A percentile compares a stretch with the other conserved stretches of the same genome.
phyloP scores from a whole-genome alignment of 2,113 vertebrate species.

The Cheirogaleus medius region DNA sequence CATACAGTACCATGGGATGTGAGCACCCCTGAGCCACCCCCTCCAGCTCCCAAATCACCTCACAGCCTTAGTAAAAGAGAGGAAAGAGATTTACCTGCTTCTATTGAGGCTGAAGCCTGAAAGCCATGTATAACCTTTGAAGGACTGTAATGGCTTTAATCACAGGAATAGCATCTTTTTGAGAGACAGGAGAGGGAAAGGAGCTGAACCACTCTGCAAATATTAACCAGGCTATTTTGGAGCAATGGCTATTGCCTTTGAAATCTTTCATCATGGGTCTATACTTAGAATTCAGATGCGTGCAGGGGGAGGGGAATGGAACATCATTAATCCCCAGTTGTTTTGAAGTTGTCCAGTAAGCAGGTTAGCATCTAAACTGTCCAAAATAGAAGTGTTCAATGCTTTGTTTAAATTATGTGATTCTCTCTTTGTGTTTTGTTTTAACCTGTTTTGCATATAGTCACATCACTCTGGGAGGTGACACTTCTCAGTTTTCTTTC shows the following conservation, averaged over 20 bases:
- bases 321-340: slow-evolving; percentile 59
- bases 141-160: slow-evolving; percentile 76
- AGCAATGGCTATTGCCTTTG: slow-evolving; percentile 78
- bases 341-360: slow-evolving; percentile 72
- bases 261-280: slow-evolving; percentile 72
- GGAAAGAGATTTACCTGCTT: slow-evolving; percentile 77
- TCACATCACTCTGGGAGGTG: background rate
- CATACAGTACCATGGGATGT: background rate
- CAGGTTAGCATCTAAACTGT: slow-evolving; percentile 35
- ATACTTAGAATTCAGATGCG: slow-evolving; percentile 74
- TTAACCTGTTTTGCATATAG: background rate
- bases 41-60: slow-evolving; percentile 29
- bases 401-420: background rate
- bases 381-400: background rate
- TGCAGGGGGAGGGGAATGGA: slow-evolving; percentile 10
- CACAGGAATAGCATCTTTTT: slow-evolving; percentile 80
- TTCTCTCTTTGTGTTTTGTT: background rate
- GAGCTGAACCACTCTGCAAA: slow-evolving; percentile 71
- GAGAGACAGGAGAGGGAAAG: slow-evolving; percentile 49
- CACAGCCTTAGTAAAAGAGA: slow-evolving; percentile 63
- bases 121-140: slow-evolving; percentile 75
- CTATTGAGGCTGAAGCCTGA: slow-evolving; percentile 59
- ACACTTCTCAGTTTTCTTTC: slow-evolving; percentile 52
- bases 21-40: background rate
- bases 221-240: slow-evolving; percentile 74